These are phyloP conservation scores for Amitus sp. DNA, from an alignment of 2,888 invertebrate genomes.

Conservation along the genomic window DNA sequence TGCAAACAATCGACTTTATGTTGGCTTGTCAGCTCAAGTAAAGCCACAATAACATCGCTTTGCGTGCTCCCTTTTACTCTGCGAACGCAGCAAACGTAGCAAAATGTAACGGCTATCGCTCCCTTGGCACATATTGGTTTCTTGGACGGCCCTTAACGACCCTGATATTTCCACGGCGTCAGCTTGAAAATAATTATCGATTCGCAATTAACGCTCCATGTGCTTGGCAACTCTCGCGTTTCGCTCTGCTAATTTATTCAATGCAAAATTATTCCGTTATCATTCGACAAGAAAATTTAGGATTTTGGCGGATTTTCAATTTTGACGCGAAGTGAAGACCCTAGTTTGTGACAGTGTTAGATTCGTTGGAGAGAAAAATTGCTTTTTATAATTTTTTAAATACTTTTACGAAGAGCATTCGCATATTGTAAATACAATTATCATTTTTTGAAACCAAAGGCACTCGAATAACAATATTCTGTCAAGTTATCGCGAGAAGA, in stretches of 20 bases:
- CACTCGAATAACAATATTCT: no score
- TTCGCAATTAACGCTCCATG: neutral
- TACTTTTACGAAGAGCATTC: no score
- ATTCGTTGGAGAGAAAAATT: no score
- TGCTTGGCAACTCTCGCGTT: constrained; percentile 1
- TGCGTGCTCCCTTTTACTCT: neutral
- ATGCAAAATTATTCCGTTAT: neutral
- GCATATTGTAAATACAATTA: no score
- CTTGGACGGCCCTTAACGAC: neutral
- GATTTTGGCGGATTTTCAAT: neutral
- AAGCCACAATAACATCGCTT: neutral
- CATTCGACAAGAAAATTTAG: neutral
- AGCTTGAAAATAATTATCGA: constrained; percentile 1
- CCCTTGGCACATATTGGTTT: neutral
- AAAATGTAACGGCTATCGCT: neutral
- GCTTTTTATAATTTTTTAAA: no score
- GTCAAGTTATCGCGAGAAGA: neutral
- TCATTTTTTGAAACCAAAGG: no score
- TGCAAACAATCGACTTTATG: constrained; percentile 2
- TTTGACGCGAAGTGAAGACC: neutral
- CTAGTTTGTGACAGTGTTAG: no score
- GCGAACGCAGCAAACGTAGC: neutral
- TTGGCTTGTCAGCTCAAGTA: constrained; percentile 2
- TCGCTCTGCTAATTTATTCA: constrained; percentile 5
- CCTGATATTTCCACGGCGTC: neutral